Evolutionary conservation across 2,797 vertebrate species (phyloP).

Genomic region (Onychomys torridus): DNA sequence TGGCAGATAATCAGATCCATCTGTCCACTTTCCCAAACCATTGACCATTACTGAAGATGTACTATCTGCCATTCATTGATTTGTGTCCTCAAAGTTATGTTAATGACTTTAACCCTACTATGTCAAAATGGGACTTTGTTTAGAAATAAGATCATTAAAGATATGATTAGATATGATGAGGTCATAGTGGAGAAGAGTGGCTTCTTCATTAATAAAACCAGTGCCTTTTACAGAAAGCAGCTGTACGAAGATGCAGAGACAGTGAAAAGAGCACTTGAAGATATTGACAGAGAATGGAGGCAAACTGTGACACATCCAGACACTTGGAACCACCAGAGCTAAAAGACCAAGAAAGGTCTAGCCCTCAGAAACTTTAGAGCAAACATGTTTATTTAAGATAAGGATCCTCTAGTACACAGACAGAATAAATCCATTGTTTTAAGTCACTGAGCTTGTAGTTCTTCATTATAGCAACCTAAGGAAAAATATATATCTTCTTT

Average conservation of each 20-base stretch:
- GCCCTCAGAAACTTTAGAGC: not conserved
- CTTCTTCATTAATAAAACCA: not conserved
- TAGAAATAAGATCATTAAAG: not conserved
- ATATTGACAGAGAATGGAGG: not conserved
- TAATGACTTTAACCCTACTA: not conserved
- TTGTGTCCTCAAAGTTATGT: not conserved
- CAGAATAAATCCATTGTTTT: not conserved
- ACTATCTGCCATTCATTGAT: not conserved
- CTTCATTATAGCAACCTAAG: not conserved
- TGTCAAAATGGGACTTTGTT: not conserved
- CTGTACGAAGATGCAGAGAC: not conserved
- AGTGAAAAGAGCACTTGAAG: not conserved
- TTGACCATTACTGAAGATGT: not conserved
- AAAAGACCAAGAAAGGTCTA: not conserved
- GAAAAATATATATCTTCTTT: not conserved
- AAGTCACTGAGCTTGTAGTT: not conserved
- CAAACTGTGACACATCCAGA: not conserved
- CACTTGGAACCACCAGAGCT: not conserved
- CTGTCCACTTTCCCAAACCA: not conserved
- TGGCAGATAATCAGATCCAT: not conserved
- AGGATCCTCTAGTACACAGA: not conserved
- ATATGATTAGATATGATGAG: not conserved
- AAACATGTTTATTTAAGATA: not conserved
- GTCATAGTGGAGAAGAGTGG: not conserved
- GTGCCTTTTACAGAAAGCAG: not conserved